Percentiles rank a stretch among this genome's conserved stretches.
Evolutionary conservation across 2,113 vertebrate species (phyloP).

Genomic region (Talpa occidentalis): DNA sequence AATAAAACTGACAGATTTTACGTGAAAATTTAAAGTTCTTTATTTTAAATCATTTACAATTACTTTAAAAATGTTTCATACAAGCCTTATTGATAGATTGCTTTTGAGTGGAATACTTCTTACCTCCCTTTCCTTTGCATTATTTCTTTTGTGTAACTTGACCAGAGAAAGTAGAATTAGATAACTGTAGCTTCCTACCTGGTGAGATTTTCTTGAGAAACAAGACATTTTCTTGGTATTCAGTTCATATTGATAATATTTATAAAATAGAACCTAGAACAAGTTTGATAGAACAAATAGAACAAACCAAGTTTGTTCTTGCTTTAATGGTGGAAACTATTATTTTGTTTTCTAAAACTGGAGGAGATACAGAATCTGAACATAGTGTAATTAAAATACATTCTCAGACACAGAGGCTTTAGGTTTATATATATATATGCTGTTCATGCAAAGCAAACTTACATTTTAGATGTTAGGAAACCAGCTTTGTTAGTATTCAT

Average conservation of each 20-base stretch:
- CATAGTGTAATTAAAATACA: background rate
- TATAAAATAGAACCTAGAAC: background rate
- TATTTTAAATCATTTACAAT: background rate
- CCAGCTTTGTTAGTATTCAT: slow-evolving; percentile 49
- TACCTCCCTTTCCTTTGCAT: too few relatives aligned
- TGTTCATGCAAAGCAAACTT: slow-evolving; percentile 9
- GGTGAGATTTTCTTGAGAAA: background rate
- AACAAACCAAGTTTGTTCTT: too few relatives aligned
- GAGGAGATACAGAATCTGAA: background rate
- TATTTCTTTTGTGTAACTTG: background rate
- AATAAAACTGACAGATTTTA: background rate
- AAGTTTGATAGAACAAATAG: too few relatives aligned
- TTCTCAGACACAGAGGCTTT: background rate
- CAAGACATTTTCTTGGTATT: background rate
- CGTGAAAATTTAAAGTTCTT: background rate
- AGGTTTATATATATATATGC: background rate
- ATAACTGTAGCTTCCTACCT: background rate
- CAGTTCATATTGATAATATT: background rate
- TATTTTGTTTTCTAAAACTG: slow-evolving; percentile 44
- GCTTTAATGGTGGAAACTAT: background rate
- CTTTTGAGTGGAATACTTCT: background rate
- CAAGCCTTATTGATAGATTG: background rate
- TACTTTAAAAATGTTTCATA: background rate
- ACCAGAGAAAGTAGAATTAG: background rate
- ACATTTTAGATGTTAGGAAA: background rate